Evolutionary conservation across 2,888 invertebrate genomes (phyloP), one percentile per base, ranked within the genome.

Genomic region (Holacanthella duospinosa): DNA sequence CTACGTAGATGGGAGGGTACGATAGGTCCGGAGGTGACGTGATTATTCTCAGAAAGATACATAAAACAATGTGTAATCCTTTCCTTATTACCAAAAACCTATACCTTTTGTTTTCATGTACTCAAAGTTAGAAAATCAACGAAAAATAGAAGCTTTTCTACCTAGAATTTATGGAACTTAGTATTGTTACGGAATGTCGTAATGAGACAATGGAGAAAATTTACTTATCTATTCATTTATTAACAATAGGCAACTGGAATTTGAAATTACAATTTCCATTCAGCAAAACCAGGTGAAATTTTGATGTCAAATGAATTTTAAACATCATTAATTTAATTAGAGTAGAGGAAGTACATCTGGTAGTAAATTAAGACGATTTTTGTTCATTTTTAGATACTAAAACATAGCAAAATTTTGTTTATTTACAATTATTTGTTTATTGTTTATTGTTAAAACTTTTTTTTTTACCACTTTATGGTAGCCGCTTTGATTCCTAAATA

Each of bases 41-140:
- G 48, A 48, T 48, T 48, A 48, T 21, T 48, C 21, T 21, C 48
- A n/a, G 48, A 21, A 48, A 48, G n/a, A 48, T n/a, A 48, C 48
- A 48, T 48, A 48, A 48, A 48, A 48, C 48, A 48, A 48, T 48
- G 48, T 48, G 48, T 48, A 48, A 48, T 48, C 48, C 48, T n/a
- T 36, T 36, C 9, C 9, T 36, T 36, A n/a, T n/a, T n/a, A n/a
- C n/a, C n/a, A 12, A 36, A 12, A 16, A 36, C 36, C 36, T 12
- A 12, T 36, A 12, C 16, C 36, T 36, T 36, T 36, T 36, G 6
- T 36, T 16, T 36, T 36, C 36, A 6, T 36, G 6, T 36, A 16
- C 16, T 36, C n/a, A n/a, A n/a, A n/a, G n/a, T n/a, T n/a, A n/a
- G n/a, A n/a, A n/a, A n/a, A n/a, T n/a, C n/a, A n/a, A n/a, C n/a